These are phyloP conservation scores for Synergus umbraculus DNA, from an alignment of 2,888 invertebrate genomes.

Conservation along the genomic window DNA sequence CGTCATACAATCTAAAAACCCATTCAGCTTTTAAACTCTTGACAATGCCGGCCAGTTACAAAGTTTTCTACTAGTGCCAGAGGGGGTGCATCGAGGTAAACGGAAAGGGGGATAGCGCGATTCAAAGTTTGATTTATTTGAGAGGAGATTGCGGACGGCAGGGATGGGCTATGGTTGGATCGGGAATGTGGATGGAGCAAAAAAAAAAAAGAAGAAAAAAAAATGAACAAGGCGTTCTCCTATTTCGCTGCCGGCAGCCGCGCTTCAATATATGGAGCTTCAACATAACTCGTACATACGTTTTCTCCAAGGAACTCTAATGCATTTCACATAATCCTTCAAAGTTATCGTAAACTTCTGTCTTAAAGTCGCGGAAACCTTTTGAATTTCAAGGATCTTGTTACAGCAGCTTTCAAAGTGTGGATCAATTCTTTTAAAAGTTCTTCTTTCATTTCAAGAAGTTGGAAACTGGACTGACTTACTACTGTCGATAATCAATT, in stretches of 20 bases:
- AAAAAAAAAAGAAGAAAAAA: constrained; percentile 48
- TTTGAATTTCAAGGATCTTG: constrained; percentile 26
- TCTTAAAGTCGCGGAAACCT: constrained; percentile 20
- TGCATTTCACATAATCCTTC: constrained; percentile 41
- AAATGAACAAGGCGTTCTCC: constrained; percentile 54
- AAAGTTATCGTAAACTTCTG: constrained; percentile 34
- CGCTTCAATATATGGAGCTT: constrained; percentile 63
- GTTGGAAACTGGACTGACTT: constrained; percentile 4
- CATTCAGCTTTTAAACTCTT: constrained; percentile 76
- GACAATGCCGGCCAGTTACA: constrained; percentile 74
- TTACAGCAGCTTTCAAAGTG: constrained; percentile 20
- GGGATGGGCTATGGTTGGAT: constrained; percentile 55
- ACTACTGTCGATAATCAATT: not conserved
- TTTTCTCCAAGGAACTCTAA: constrained; percentile 43
- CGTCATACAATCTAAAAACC: constrained; percentile 75
- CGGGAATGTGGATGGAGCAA: constrained; percentile 54
- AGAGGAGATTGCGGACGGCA: constrained; percentile 73
- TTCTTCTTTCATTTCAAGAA: constrained; percentile 9
- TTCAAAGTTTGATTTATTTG: constrained; percentile 77
- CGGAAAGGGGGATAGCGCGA: constrained; percentile 60
- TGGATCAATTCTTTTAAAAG: constrained; percentile 15
- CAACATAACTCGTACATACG: constrained; percentile 25
- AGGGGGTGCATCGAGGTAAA: constrained; percentile 51
- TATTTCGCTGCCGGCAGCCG: constrained; percentile 63
- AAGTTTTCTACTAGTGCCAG: constrained; percentile 68